Percentiles rank a stretch among this genome's conserved stretches.
These are phyloP conservation scores for Barnardius zonarius DNA, from an alignment of 2,113 vertebrate species.

Conservation along the genomic window DNA sequence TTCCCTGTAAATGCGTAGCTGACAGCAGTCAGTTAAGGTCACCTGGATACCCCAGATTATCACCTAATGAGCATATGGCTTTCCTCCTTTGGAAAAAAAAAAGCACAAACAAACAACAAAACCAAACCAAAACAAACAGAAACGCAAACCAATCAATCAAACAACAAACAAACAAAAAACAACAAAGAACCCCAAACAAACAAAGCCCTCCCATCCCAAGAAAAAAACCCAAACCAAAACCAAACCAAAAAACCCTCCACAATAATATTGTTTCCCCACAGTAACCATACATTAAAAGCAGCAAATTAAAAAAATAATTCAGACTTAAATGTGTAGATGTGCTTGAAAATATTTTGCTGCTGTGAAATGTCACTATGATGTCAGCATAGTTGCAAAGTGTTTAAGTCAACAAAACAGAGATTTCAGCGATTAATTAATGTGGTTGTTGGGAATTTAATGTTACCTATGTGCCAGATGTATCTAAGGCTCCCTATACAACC, in stretches of 20 bases:
- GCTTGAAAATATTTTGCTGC: background rate
- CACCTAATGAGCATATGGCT: background rate
- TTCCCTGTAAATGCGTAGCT: background rate
- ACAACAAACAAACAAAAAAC: background rate
- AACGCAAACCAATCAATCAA: background rate
- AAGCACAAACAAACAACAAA: no score
- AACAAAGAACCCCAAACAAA: background rate
- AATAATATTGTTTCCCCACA: background rate
- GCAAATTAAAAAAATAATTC: background rate
- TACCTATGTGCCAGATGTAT: background rate
- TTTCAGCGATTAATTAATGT: background rate
- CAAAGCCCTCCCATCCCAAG: background rate
- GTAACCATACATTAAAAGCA: background rate
- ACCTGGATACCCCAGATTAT: background rate
- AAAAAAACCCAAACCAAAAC: background rate
- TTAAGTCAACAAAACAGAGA: background rate
- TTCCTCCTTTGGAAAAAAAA: background rate
- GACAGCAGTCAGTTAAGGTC: background rate
- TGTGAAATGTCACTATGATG: rapidly evolving
- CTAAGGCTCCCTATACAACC: background rate
- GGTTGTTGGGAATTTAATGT: background rate
- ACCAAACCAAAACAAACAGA: background rate
- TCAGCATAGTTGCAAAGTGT: background rate
- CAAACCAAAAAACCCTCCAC: background rate
- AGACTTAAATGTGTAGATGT: background rate